Conservation (phyloP, 1,140 invertebrate genomes). For the Elysia chlorotica region DNA sequence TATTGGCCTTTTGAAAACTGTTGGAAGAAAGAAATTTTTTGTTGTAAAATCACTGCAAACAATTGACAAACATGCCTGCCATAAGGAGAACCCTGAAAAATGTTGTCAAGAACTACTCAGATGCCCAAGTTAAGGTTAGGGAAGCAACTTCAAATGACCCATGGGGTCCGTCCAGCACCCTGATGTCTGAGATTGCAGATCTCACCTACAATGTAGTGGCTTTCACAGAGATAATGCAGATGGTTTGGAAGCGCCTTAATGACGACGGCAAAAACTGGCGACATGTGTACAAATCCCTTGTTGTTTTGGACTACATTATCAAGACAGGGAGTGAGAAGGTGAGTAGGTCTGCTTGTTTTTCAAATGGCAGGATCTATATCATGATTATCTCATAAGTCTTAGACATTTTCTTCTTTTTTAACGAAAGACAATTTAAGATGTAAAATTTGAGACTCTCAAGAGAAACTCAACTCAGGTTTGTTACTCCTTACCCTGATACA, state of each 20-base stretch:
- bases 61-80: constrained; percentile 58
- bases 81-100: constrained; percentile 95
- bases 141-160: constrained; percentile 99
- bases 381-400: too few species aligned
- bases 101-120: constrained; percentile 97
- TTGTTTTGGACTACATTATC: constrained; percentile 93
- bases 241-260: constrained; percentile 98
- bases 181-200: constrained; percentile 99
- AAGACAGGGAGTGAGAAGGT: constrained; percentile 96
- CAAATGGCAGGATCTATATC: too few species aligned
- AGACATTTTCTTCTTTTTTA: too few species aligned
- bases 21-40: too few species aligned
- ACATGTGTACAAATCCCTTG: constrained; percentile 98
- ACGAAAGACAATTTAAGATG: too few species aligned
- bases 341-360: background rate
- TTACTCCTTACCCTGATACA: too few species aligned
- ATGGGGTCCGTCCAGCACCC: constrained; percentile 97
- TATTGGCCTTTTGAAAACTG: too few species aligned
- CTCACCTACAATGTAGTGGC: constrained; percentile 96
- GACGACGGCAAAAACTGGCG: constrained; percentile 99
- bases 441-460: too few species aligned
- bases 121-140: constrained; percentile 96
- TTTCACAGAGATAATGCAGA: constrained; percentile 99
- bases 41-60: too few species aligned
- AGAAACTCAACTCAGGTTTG: too few species aligned